phyloP scores from a whole-genome alignment of 2,113 vertebrate species.

The pig (Sus scrofa) region T2T-Sscrofa CM000827.6:88235501-88236000 shows the following conservation, averaged over 20 bases:
- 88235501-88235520: background rate
- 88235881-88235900: background rate
- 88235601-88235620: constrained; percentile 76
- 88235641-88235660: constrained; percentile 67
- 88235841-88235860: constrained; percentile 66
- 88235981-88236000: background rate
- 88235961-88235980: constrained; percentile 8
- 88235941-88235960: constrained; percentile 20
- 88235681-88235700: constrained; percentile 86
- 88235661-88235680: constrained; percentile 77
- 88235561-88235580: constrained; percentile 68
- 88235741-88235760: constrained; percentile 76
- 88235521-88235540: constrained; percentile 16
- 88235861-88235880: background rate
- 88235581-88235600: constrained; percentile 73
- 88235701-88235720: constrained; percentile 86
- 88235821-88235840: constrained; percentile 18
- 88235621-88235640: constrained; percentile 78
- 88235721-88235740: constrained; percentile 82
- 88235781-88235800: constrained; percentile 78
- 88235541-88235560: constrained; percentile 41
- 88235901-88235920: background rate
- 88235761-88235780: constrained; percentile 73
- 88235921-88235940: constrained; percentile 39
- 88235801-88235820: constrained; percentile 68